Percentiles rank a stretch among this genome's conserved stretches.
Evolutionary conservation across 1,140 invertebrate genomes (phyloP).

Genomic region (Metaphire vulgaris): DNA sequence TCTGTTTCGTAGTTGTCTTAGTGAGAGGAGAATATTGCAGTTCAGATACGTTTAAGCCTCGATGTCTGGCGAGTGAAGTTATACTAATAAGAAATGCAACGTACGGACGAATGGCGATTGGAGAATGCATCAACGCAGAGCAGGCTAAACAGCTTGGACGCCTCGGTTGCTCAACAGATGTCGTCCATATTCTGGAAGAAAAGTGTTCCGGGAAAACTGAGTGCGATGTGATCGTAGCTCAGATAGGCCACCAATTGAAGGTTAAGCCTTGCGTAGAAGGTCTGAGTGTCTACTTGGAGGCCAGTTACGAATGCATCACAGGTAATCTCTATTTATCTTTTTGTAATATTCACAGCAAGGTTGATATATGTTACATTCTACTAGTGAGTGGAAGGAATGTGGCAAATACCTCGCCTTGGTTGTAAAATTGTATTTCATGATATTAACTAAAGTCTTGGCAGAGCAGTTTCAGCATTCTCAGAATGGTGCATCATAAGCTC

Average conservation of each 20-base stretch:
- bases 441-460: no score
- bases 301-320: not conserved
- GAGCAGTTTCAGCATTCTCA: no score
- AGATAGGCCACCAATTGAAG: not conserved
- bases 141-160: not conserved
- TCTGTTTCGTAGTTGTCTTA: no score
- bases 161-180: not conserved
- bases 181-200: not conserved
- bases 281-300: not conserved
- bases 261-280: not conserved
- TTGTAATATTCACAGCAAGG: no score
- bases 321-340: no score
- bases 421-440: no score
- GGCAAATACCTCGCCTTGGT: no score
- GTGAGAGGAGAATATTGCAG: not conserved
- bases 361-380: no score
- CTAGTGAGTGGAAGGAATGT: no score
- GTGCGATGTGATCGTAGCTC: not conserved
- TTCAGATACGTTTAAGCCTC: not conserved
- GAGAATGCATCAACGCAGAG: not conserved
- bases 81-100: not conserved
- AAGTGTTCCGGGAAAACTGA: not conserved
- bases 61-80: not conserved
- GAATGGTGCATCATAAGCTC: no score
- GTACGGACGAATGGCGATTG: not conserved